Conservation (phyloP, 2,888 invertebrate species). For the Meghimatium bilineatum region DNA sequence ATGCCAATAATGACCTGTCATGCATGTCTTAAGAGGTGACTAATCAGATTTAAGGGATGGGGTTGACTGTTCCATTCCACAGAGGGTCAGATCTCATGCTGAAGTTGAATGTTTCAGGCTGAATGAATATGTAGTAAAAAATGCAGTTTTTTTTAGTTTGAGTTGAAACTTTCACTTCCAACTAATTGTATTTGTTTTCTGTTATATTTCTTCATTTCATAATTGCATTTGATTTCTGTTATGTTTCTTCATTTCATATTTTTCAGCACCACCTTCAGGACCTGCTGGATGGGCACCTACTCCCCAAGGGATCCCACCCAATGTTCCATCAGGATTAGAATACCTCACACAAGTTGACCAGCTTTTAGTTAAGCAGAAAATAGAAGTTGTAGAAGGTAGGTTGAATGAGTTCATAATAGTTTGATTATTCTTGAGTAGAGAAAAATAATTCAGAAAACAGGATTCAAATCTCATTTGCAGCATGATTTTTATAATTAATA, state of each 20-base stretch:
- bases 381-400: conserved; percentile 76
- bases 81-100: no score
- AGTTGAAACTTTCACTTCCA: background rate
- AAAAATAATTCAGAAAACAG: no score
- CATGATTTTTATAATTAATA: no score
- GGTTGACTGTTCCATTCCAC: no score
- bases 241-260: background rate
- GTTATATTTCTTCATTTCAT: background rate
- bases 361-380: conserved; percentile 76
- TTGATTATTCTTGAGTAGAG: no score
- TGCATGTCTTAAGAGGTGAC: no score
- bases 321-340: conserved; percentile 68
- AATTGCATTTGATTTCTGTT: background rate
- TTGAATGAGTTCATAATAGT: background rate
- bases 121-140: no score
- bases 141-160: no score
- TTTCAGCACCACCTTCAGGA: conserved; percentile 16
- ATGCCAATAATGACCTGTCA: no score
- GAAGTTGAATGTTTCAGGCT: no score
- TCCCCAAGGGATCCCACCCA: conserved; percentile 51
- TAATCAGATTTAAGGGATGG: no score
- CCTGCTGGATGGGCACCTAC: conserved; percentile 50
- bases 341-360: conserved; percentile 73
- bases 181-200: background rate
- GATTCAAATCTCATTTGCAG: no score